Evolutionary conservation across 2,797 vertebrate genomes (phyloP), one percentile per base, ranked within the genome.

Genomic region (Acropternis orthonyx): DNA sequence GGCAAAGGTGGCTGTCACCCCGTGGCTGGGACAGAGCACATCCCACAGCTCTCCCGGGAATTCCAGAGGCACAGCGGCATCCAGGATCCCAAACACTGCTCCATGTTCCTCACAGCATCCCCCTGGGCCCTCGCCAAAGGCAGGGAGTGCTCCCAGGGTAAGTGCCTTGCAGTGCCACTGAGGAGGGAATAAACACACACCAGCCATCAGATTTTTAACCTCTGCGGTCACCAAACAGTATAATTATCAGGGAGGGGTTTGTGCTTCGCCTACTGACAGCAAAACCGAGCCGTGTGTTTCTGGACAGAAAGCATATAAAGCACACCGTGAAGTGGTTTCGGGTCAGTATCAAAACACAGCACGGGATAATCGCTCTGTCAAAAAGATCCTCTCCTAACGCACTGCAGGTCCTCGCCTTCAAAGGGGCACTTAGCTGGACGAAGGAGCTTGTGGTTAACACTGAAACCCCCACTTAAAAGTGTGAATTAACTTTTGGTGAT

Each of bases 131-230:
- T n/a, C 2, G 41, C 68, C 88, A 59, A 56, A 68, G 67, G 65
- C 80, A 74, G 83, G 72, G 72, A 32, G 65, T 0, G 5, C 46
- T 66, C 39, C 27, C 14, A 9, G 43, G 72, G 67, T 8, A 72
- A 95, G 85, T 78, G 94, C 95, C 94, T 51, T 76, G 85, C 85
- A 94, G 72, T 69, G 85, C 90, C 80, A 12, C 61, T 65, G 9
- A 61, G 16, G 14, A 20, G 59, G 65, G 58, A 81, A 49, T 37
- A 89, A 91, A 80, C 36, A 76, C 3, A n/a, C 55, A 49, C 15
- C 32, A 75, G 77, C 75, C 49, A 43, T 26, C 76, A 78, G n/a
- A 41, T 36, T n/a, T 28, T 43, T 68, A 73, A 84, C 79, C 67
- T 81, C 73, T 51, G 68, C 0, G 2, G 76, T 63, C 73, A 84